Evolutionary conservation across 2,797 vertebrate species (phyloP).

Genomic region (Artibeus lituratus): DNA sequence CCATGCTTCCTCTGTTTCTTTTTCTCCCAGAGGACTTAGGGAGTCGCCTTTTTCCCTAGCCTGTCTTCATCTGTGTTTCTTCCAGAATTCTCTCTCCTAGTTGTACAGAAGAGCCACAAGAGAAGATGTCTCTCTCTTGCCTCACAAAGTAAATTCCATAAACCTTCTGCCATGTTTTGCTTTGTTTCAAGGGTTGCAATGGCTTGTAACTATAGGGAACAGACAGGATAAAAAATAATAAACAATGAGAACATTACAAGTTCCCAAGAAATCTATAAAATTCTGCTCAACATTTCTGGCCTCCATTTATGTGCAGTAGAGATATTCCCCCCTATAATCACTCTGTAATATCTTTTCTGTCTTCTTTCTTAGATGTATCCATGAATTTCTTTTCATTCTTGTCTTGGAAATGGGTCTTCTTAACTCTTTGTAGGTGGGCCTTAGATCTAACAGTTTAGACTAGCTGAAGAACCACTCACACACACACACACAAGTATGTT

Average conservation of each 20-base stretch:
- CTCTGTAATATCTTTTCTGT: not conserved
- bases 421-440: not conserved
- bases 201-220: not conserved
- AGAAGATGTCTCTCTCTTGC: not conserved
- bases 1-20: not conserved
- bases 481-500: not conserved
- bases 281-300: not conserved
- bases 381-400: not conserved
- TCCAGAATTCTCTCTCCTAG: not conserved
- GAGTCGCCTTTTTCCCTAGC: not conserved
- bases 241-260: not conserved
- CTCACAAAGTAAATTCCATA: not conserved
- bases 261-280: constrained; percentile 5
- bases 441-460: not conserved
- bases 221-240: constrained; percentile 12
- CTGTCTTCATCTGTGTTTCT: not conserved
- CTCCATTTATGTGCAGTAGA: not conserved
- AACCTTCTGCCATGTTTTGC: not conserved
- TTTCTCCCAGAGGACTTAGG: not conserved
- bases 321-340: not conserved
- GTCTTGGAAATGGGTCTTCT: not conserved
- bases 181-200: constrained; percentile 25
- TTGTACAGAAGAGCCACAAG: not conserved
- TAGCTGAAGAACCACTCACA: not conserved
- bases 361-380: not conserved